Base-by-base conservation (phyloP, 1,140 invertebrate species). In the Cylas formicarius region DNA sequence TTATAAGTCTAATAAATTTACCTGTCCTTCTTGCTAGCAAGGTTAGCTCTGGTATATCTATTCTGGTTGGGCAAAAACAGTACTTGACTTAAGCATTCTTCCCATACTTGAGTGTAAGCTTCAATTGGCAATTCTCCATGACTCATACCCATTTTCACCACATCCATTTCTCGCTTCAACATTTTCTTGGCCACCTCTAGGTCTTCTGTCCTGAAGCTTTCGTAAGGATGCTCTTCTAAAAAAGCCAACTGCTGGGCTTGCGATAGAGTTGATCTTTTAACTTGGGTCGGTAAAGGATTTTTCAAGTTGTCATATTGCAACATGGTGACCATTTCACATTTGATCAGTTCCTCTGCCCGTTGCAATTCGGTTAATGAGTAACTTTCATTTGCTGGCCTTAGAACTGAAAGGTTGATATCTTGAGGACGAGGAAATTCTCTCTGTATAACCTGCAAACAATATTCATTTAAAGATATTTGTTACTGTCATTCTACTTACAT, bases 261-360 rank as follows among this genome's bases (percentile, higher is more conserved):
- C 40, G 76, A 63, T 67, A 68, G 32, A 56, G 49, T 49, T 58
- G 67, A 45, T 48, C 64, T 48, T 52, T 62, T 60, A 13, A 19
- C 55, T 18, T 62, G 69, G 14, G 57, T 62, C 5, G 63, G 58
- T n/a, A 72, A 45, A 0, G 78, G 81, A 68, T 83, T 81, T 44
- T 80, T 72, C 10, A 85, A 46, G 19, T 83, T 77, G 71, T 98
- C 94, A 64, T 90, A 90, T 56, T 95, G 82, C 26, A 97, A 66
- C 90, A 97, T 96, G 4, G 82, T 84, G 18, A 96, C 74, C 91
- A 99, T 98, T 72, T 99, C 96, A 45, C 81, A 75, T 70, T 98
- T 98, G 33, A 99, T 94, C 18, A 98, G 62, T 70, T 99, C 93
- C 71, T 98, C 94, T 14, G 95, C 92, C 76, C 90, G 88, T 66